Evolutionary conservation across 2,113 vertebrate species (phyloP).

Genomic region (Menura novaehollandiae): DNA sequence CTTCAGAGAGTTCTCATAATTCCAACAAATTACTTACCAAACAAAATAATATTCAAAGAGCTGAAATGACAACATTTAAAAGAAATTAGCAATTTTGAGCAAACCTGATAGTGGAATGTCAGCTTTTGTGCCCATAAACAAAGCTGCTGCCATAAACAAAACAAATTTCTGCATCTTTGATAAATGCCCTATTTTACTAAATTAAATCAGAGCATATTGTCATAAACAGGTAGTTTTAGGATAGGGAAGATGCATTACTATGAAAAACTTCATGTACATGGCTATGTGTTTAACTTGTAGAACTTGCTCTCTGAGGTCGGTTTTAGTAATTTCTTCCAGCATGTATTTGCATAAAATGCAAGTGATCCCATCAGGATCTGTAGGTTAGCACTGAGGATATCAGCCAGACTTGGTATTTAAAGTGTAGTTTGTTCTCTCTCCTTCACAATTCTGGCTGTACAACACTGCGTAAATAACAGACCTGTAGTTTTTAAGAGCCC

Average conservation of each 20-base stretch:
- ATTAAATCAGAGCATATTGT: neutral
- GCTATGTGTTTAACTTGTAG: neutral
- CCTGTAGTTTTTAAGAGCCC: neutral
- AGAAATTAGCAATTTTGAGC: neutral
- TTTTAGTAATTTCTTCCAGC: neutral
- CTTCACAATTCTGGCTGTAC: neutral
- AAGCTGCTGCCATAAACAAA: neutral
- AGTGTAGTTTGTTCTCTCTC: neutral
- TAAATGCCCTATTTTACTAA: neutral
- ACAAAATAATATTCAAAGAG: neutral
- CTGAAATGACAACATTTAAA: neutral
- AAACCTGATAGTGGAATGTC: neutral
- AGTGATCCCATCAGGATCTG: neutral
- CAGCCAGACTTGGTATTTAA: neutral
- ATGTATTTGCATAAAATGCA: neutral
- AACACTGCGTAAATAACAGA: neutral
- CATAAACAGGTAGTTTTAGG: neutral
- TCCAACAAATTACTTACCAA: neutral
- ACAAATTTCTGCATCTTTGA: neutral
- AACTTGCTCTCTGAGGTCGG: neutral
- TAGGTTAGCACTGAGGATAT: neutral
- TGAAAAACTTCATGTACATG: neutral
- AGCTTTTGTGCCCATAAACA: neutral
- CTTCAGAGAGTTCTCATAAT: neutral
- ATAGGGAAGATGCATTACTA: neutral